Percentiles rank a stretch among this genome's conserved stretches.
Conservation (phyloP, 2,888 invertebrate genomes). For the Sipha maydis region DNA sequence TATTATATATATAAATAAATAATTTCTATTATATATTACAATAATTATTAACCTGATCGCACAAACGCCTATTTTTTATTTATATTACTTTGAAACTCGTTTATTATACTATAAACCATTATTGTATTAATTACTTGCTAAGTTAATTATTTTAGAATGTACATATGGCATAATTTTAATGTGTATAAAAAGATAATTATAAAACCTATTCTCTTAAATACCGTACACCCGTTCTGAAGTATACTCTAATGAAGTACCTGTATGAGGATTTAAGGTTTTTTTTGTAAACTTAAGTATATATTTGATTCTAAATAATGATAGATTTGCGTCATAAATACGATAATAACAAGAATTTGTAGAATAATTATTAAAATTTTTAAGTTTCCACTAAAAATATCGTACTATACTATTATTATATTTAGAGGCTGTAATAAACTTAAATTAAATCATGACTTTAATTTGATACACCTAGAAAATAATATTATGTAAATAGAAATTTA, state of each 20-base stretch:
- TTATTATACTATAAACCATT: not conserved
- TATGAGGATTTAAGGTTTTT: no score
- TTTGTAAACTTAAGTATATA: not conserved
- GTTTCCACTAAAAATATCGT: not conserved
- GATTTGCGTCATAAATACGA: not conserved
- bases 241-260: no score
- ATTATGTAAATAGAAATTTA: not conserved
- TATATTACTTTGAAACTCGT: constrained; percentile 12
- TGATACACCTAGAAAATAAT: not conserved
- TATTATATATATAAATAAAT: no score
- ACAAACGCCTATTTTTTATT: constrained; percentile 10
- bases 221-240: no score
- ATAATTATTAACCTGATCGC: not conserved
- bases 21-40: not conserved
- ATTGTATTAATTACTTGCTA: not conserved
- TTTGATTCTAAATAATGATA: not conserved
- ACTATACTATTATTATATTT: not conserved
- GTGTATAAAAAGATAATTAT: not conserved
- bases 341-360: not conserved
- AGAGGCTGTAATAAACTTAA: not conserved
- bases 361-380: not conserved
- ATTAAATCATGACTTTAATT: not conserved
- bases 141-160: not conserved
- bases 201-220: not conserved
- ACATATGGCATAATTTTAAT: not conserved